Evolutionary conservation across 2,797 vertebrate species (phyloP).

Genomic region (Crenuchus spilurus): DNA sequence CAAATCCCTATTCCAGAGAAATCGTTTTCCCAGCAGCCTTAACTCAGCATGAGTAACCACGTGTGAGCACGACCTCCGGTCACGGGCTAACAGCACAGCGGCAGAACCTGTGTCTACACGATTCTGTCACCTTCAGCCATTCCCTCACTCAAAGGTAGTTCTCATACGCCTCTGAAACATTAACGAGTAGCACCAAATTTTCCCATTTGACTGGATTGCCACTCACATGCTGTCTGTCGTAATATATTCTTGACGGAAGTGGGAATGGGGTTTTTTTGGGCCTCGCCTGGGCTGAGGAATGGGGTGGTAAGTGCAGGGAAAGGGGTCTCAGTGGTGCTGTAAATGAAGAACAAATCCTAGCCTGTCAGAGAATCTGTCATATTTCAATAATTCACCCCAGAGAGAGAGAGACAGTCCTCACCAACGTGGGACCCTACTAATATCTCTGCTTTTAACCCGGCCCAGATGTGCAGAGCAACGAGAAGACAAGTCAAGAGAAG

Average conservation of each 20-base stretch:
- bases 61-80: slow-evolving; percentile 62
- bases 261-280: slow-evolving; percentile 39
- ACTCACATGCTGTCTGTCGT: slow-evolving; percentile 35
- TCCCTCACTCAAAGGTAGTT: background rate
- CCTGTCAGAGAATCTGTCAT: slow-evolving; percentile 26
- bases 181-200: slow-evolving; percentile 23
- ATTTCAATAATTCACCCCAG: slow-evolving; percentile 40
- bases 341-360: slow-evolving; percentile 40
- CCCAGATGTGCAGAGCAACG: slow-evolving; percentile 68
- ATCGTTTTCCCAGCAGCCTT: slow-evolving; percentile 67
- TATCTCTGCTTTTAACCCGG: slow-evolving; percentile 59
- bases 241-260: slow-evolving; percentile 3
- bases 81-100: slow-evolving; percentile 51
- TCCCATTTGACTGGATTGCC: slow-evolving; percentile 22
- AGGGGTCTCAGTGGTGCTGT: slow-evolving; percentile 36
- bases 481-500: slow-evolving; percentile 43
- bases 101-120: slow-evolving; percentile 58
- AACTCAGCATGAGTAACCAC: slow-evolving; percentile 60
- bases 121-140: slow-evolving; percentile 3
- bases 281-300: slow-evolving; percentile 28
- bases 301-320: slow-evolving; percentile 49
- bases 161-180: slow-evolving; percentile 18
- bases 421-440: slow-evolving; percentile 20
- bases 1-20: slow-evolving; percentile 63
- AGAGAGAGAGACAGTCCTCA: slow-evolving; percentile 30